A percentile compares a stretch with the other conserved stretches of the same genome.
phyloP scores from a whole-genome alignment of 2,888 invertebrate species.

The Melieria omissa region DNA sequence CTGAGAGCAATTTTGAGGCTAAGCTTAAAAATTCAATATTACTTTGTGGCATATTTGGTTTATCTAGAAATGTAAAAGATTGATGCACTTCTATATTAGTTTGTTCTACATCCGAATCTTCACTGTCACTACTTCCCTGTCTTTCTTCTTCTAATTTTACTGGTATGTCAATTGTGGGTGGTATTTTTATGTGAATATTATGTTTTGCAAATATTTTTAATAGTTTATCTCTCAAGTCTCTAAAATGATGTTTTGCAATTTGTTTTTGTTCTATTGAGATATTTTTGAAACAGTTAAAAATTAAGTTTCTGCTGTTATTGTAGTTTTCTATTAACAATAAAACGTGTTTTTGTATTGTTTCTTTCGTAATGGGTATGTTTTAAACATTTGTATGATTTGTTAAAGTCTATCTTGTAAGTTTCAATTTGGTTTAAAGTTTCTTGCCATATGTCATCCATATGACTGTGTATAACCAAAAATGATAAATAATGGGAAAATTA shows the following conservation, averaged over 20 bases:
- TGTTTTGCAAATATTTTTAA: slow-evolving; percentile 3
- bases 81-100: neutral
- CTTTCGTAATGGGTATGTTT: slow-evolving; percentile 8
- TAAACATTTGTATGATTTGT: slow-evolving; percentile 13
- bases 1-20: neutral
- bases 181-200: slow-evolving; percentile 1
- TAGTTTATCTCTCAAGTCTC: slow-evolving; percentile 12
- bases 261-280: neutral
- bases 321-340: neutral
- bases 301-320: slow-evolving; percentile 1
- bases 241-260: neutral
- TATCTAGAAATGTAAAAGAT: too few species aligned
- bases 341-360: slow-evolving; percentile 17
- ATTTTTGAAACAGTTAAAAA: neutral
- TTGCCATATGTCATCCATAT: slow-evolving; percentile 10
- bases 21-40: neutral
- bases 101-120: neutral
- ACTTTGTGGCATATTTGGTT: neutral
- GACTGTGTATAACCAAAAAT: neutral
- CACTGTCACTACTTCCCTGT: slow-evolving; percentile 8
- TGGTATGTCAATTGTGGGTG: neutral
- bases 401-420: slow-evolving; percentile 6
- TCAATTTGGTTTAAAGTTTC: slow-evolving; percentile 19
- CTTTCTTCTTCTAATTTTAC: neutral
- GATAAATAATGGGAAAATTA: too few species aligned